These are phyloP conservation scores for Petrocephalus zakoni DNA, from an alignment of 2,113 vertebrate species.

Conservation along the genomic window DNA sequence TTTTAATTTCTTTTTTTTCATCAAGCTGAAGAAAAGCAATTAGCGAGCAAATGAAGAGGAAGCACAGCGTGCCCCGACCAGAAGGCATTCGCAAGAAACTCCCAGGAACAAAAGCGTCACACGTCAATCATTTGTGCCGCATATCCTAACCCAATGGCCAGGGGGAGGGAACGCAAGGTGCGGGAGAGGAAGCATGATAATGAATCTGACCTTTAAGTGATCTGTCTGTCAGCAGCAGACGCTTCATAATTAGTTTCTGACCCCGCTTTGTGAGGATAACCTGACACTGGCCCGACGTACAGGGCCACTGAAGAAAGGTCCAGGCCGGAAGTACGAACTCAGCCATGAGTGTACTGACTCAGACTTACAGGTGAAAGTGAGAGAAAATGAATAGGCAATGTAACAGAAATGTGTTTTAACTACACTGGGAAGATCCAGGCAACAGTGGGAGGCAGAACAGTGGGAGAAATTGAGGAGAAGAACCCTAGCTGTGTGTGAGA, in stretches of 20 bases:
- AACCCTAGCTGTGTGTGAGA: not conserved
- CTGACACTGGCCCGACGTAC: not conserved
- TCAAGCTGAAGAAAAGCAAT: not conserved
- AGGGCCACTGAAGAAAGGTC: not conserved
- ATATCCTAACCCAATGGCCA: not conserved
- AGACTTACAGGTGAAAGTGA: not conserved
- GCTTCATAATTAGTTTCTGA: slow-evolving; percentile 11
- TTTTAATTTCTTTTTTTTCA: not conserved
- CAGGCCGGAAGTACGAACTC: not conserved
- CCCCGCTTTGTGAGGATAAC: not conserved
- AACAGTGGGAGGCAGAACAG: too few relatives aligned
- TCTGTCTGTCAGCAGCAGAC: not conserved
- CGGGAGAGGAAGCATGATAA: slow-evolving; percentile 19
- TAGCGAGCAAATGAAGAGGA: not conserved
- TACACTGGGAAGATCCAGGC: not conserved
- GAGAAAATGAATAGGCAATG: not conserved
- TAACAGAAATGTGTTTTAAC: not conserved
- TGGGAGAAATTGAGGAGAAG: not conserved
- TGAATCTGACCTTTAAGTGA: slow-evolving; percentile 33
- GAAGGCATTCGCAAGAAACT: not conserved
- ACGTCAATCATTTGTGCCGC: not conserved
- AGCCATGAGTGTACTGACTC: not conserved
- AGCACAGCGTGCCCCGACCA: not conserved
- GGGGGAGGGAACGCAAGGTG: not conserved
- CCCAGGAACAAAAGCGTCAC: not conserved